A percentile compares a stretch with the other conserved stretches of the same genome.
Evolutionary conservation across 2,113 vertebrate species (phyloP).

Genomic region (Montifringilla adamsi): DNA sequence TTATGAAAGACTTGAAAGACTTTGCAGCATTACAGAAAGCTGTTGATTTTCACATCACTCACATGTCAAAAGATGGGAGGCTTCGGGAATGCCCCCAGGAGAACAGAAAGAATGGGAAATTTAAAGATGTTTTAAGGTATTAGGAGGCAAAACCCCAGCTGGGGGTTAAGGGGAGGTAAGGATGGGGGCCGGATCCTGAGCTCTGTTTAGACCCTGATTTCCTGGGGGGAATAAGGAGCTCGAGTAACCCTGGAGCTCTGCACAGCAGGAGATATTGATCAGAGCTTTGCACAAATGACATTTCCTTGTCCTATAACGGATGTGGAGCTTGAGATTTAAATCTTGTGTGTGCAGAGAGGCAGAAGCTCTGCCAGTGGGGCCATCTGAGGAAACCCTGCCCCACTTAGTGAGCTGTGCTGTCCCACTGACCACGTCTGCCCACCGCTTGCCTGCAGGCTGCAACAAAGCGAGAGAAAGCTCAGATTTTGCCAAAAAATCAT

Average conservation of each 20-base stretch:
- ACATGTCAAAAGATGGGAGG: neutral
- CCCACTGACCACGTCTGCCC: neutral
- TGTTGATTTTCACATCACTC: neutral
- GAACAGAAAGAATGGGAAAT: neutral
- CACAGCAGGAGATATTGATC: fast-evolving
- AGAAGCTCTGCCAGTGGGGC: neutral
- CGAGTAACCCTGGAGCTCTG: too few species aligned
- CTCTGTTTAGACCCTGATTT: neutral
- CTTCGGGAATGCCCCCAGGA: neutral
- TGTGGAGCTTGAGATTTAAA: neutral
- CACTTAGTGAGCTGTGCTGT: fast-evolving
- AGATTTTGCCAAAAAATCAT: neutral
- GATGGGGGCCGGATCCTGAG: neutral
- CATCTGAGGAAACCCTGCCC: neutral
- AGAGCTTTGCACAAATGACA: neutral
- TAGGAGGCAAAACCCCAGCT: neutral
- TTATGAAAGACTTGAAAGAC: neutral
- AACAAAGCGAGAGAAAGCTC: neutral
- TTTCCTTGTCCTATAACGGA: neutral
- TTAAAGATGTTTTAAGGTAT: neutral
- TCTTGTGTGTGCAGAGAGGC: neutral
- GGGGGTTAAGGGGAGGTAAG: neutral
- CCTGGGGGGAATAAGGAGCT: neutral
- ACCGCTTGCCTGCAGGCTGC: neutral
- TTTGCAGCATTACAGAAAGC: neutral